Base-by-base conservation (phyloP, 2,888 invertebrate species). In the Melipona beecheii region DNA sequence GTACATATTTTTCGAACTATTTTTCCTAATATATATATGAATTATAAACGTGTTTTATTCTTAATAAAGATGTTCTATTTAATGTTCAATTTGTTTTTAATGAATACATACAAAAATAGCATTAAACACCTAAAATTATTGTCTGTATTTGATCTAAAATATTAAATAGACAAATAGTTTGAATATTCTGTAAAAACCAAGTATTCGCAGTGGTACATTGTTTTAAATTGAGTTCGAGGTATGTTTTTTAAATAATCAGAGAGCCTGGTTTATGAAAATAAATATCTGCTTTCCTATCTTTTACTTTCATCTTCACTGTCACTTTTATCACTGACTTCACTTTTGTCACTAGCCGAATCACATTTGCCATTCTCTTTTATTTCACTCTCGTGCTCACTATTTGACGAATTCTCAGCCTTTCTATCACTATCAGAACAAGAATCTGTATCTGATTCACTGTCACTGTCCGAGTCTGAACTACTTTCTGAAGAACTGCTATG, bases 401-500 rank as follows among this genome's bases (percentile, higher is more conserved):
- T 90, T 0, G 93, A 92, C 1, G 91, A 91, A 65, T 92, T 91
- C 0, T 86, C 88, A 66, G 90, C 90, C 2, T 88, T 90, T 31
- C 91, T 89, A 11, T 87, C 91, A 68, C 90, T 90, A 62, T 90
- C 91, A 0, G 90, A 87, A 27, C 88, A 90, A 60, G 92, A 91
- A 50, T 90, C 90, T 52, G 91, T 89, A 60, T 91, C 92, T 0
- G 91, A 89, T 43, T 93, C 93, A 54, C 91, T 92, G n/a, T 92
- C 90, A 49, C 92, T 91, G 13, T 91, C 92, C 0, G 93, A 93
- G 43, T 93, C 93, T 0, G 93, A 92, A 24, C 93, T 93, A 75
- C 92, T 93, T 24, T 93, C 93, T n/a, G 92, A 92, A n/a, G 93
- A 93, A 17, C 94, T 94, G 69, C 94, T 93, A 0, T 93, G 91